phyloP scores from a whole-genome alignment of 2,888 invertebrate genomes.

The Euphydryas editha region DNA sequence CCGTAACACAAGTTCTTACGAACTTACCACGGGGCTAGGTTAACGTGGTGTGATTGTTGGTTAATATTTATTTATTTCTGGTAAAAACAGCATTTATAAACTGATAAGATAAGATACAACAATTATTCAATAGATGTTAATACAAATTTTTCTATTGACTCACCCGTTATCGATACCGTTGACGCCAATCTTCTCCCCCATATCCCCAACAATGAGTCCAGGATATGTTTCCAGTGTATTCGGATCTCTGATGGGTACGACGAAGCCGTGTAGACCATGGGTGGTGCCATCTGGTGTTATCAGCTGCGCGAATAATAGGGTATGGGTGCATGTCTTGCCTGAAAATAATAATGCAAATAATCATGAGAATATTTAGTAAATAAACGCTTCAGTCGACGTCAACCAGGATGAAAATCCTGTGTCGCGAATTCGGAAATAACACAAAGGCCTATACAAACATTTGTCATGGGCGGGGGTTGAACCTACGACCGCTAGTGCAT shows the following conservation, averaged over 20 bases:
- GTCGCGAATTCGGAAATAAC: too few species aligned
- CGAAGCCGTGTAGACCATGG: constrained; percentile 95
- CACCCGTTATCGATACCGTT: constrained; percentile 97
- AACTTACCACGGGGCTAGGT: too few species aligned
- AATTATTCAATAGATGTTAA: neutral
- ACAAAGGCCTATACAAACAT: too few species aligned
- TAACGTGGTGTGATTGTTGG: too few species aligned
- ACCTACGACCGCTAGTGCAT: too few species aligned
- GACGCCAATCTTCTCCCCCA: constrained; percentile 96
- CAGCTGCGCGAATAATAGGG: constrained; percentile 94
- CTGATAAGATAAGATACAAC: neutral
- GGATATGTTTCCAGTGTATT: constrained; percentile 90
- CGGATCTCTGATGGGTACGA: constrained; percentile 93
- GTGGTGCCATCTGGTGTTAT: constrained; percentile 89
- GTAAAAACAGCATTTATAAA: neutral
- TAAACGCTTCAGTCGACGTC: too few species aligned
- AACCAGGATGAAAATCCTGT: too few species aligned
- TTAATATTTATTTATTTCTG: too few species aligned
- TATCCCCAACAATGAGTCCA: constrained; percentile 94
- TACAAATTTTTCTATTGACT: constrained; percentile 42
- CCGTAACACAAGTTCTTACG: too few species aligned
- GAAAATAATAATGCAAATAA: constrained; percentile 38
- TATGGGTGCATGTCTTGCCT: constrained; percentile 93
- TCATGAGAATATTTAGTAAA: too few species aligned
- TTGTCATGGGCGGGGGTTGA: too few species aligned